Base-by-base conservation (phyloP, 30 jellyfish, hydroid and myxozoan genomes). In the Turritopsis dohrnii region DNA sequence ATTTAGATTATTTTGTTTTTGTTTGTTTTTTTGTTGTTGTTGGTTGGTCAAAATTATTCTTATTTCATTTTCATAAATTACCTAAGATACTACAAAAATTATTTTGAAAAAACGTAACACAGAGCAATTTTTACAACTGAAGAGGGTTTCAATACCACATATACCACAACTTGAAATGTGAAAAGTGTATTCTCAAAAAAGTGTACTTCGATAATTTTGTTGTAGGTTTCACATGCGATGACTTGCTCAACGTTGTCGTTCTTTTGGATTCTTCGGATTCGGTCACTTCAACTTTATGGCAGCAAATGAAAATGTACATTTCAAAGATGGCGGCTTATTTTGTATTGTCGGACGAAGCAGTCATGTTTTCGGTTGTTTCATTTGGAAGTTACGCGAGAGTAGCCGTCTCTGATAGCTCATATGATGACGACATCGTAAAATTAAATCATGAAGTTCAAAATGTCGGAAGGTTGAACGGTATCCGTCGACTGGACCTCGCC, bases 201-300 rank as follows among this genome's bases (percentile, higher is more conserved):
- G 13, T 3, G 60, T 3, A 41, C 13, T 41, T 41, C 60, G 5
- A 13, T 41, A 13, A 3, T 41, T 13, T 41, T 69, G 31, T 69
- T 69, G 0, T 27, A 69, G 77, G 30, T 69, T 69, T 69, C 30
- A 69, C 77, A 69, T 69, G 77, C 30, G 77, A 69, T 27, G 8
- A 69, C 0, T 21, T 16, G 30, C 19, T 69, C 16, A 23, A 69
- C 30, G 30, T 69, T 69, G 31, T 69, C 77, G 0, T 69, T 23
- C 31, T 69, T n/a, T 23, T 69, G 77, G 77, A 69, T 1, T 69
- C 77, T n/a, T 69, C 77, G 31, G 77, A 23, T n/a, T 23, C 77
- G 16, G 77, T 69, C 8, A n/a, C 77, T n/a, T 27, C 31, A 7
- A n/a, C 77, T 9, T 9, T 69, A 0, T 69, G 77, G 77, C 77